phyloP scores from a whole-genome alignment of 2,797 vertebrate species.

The Microcaecilia unicolor region DNA sequence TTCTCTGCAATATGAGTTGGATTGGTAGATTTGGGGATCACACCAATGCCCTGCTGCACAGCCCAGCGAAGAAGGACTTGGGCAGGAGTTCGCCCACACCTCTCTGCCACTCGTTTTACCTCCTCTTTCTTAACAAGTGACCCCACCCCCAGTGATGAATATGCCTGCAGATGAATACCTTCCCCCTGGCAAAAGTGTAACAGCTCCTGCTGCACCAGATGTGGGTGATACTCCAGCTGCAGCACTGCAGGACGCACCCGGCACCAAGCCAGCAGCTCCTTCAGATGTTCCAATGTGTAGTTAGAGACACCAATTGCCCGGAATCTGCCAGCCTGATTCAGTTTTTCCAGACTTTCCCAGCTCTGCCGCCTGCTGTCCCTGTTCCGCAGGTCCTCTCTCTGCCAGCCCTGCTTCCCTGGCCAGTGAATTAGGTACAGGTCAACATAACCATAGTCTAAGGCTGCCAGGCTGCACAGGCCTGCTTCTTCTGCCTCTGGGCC shows the following conservation, averaged over 20 bases:
- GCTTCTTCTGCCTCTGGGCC: conserved; percentile 46
- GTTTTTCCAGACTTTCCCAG: conserved; percentile 59
- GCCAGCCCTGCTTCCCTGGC: conserved; percentile 64
- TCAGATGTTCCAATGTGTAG: conserved; percentile 61
- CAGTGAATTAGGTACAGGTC: conserved; percentile 76
- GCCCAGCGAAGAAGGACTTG: conserved; percentile 72
- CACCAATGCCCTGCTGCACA: conserved; percentile 56
- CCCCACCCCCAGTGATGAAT: conserved; percentile 65
- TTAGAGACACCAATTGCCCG: conserved; percentile 71
- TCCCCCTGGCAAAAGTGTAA: conserved; percentile 48
- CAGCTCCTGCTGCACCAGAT: conserved; percentile 51
- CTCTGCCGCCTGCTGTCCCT: conserved; percentile 50
- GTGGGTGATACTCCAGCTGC: conserved; percentile 70
- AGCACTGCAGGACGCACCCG: conserved; percentile 57
- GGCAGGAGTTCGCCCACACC: conserved; percentile 40
- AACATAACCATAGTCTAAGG: conserved; percentile 62
- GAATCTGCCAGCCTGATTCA: conserved; percentile 53
- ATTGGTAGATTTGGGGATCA: conserved; percentile 63
- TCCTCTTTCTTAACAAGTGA: conserved; percentile 42
- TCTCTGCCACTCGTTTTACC: conserved; percentile 47
- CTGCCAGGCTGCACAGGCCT: conserved; percentile 52
- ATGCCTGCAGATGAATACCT: conserved; percentile 67
- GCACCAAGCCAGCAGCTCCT: conserved; percentile 50
- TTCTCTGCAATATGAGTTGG: conserved; percentile 55
- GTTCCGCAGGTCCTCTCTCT: conserved; percentile 49